phyloP scores from a whole-genome alignment of 2,113 vertebrate genomes.

The Cyphomyrus plagiostoma region DNA sequence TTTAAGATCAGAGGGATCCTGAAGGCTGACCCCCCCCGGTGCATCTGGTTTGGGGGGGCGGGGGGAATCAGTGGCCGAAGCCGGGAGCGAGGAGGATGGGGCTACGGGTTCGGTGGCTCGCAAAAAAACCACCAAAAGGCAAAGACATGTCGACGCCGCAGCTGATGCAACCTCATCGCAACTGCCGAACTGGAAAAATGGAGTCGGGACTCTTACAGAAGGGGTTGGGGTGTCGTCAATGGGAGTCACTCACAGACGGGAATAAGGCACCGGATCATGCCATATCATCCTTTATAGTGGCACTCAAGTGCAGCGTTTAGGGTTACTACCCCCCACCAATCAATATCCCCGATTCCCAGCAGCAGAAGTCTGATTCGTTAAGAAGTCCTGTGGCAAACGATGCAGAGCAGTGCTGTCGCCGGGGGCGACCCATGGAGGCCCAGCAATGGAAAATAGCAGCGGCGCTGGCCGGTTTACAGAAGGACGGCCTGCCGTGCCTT shows the following conservation, averaged over 20 bases:
- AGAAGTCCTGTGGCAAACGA: background rate
- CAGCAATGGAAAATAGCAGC: background rate
- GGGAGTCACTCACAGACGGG: background rate
- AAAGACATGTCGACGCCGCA: conserved; percentile 31
- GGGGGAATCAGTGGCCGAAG: background rate
- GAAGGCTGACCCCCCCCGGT: background rate
- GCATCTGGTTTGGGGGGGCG: background rate
- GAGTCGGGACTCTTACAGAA: background rate
- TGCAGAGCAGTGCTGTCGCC: background rate
- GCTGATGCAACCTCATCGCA: conserved; percentile 10
- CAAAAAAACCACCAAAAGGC: conserved; percentile 28
- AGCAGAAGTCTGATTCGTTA: background rate
- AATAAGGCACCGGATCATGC: background rate
- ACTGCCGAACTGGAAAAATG: background rate
- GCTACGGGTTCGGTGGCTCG: conserved; percentile 34
- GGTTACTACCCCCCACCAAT: background rate
- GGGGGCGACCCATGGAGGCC: background rate
- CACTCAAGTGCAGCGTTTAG: background rate
- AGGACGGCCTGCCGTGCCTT: background rate
- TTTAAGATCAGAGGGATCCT: background rate
- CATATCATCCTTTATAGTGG: background rate
- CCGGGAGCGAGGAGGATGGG: background rate
- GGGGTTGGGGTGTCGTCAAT: background rate
- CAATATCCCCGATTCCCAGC: background rate
- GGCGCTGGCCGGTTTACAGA: background rate